Conservation (phyloP, 2,888 invertebrate species). For the Dexiosoma caninum region DNA sequence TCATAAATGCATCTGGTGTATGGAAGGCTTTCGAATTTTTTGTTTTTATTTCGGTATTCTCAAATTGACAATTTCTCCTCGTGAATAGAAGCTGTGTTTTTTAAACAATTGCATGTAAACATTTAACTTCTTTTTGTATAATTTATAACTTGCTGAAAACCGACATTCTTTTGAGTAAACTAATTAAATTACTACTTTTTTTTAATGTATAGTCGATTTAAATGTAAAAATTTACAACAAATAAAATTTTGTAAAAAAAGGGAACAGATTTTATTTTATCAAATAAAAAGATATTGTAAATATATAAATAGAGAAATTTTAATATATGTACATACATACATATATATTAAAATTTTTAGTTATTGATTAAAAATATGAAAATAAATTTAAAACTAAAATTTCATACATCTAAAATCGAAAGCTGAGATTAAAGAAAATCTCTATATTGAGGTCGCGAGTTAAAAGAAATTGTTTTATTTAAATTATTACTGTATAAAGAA, state of each 20-base stretch:
- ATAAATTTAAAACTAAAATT: constrained; percentile 8
- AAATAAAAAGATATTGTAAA: constrained; percentile 25
- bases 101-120: no score
- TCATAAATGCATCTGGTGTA: no score
- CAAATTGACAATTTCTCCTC: no score
- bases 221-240: constrained; percentile 16
- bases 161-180: no score
- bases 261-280: constrained; percentile 44
- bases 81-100: no score
- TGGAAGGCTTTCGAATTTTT: no score
- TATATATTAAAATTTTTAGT: no score
- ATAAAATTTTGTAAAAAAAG: constrained; percentile 24
- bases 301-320: constrained; percentile 11
- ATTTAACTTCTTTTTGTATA: no score
- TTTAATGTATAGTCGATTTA: no score
- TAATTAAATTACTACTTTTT: no score
- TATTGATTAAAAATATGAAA: neutral
- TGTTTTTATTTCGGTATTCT: no score
- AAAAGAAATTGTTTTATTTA: neutral
- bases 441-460: neutral
- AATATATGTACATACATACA: neutral
- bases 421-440: neutral
- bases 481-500: constrained; percentile 10
- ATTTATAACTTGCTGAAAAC: no score
- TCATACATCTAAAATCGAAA: neutral